Evolutionary conservation across 2,888 invertebrate genomes (phyloP).

Genomic region (Lithophane ornitopus): DNA sequence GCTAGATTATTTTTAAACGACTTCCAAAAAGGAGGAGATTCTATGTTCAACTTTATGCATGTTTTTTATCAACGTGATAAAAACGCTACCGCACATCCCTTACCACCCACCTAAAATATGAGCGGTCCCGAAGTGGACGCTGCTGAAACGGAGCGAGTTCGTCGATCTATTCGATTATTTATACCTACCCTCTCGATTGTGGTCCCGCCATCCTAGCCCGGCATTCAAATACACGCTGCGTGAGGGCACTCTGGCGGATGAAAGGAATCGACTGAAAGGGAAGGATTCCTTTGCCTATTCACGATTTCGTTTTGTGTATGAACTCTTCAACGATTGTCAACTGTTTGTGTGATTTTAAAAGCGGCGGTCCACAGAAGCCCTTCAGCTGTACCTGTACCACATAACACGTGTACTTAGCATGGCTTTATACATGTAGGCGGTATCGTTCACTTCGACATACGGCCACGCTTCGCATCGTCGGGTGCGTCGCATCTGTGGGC

Average conservation of each 20-base stretch:
- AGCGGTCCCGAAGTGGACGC: conserved; percentile 57
- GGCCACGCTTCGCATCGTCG: neutral
- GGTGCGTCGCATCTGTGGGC: too few species aligned
- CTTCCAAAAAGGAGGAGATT: too few species aligned
- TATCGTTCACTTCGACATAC: neutral
- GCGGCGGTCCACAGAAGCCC: too few species aligned
- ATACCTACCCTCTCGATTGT: conserved; percentile 54
- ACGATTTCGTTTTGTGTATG: neutral
- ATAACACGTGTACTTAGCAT: neutral
- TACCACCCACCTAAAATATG: conserved; percentile 57
- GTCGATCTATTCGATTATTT: conserved; percentile 65
- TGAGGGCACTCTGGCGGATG: conserved; percentile 25
- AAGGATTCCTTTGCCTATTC: neutral
- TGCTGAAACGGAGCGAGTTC: conserved; percentile 52
- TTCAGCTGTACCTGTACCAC: too few species aligned
- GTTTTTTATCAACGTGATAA: neutral
- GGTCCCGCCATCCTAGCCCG: conserved; percentile 12
- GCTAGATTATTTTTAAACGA: neutral
- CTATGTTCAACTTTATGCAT: too few species aligned
- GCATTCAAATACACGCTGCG: conserved; percentile 41
- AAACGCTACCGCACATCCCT: conserved; percentile 40
- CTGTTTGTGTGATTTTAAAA: neutral
- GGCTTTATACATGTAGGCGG: neutral
- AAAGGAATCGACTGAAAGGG: conserved; percentile 28
- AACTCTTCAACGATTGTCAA: neutral